phyloP scores from a whole-genome alignment of 1,140 invertebrate species.

The Drosophila bipectinata region DNA sequence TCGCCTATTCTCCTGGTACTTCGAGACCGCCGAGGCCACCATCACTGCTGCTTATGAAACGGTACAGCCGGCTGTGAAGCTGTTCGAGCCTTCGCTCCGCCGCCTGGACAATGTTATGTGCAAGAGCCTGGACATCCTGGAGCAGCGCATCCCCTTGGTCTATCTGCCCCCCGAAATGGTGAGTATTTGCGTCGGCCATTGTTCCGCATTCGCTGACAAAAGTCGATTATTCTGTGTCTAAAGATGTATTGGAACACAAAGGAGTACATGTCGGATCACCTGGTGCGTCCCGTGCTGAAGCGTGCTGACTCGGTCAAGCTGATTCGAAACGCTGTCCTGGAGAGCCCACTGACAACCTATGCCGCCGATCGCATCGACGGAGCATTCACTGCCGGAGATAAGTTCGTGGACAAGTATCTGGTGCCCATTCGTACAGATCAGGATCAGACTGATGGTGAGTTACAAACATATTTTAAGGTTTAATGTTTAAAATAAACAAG shows the following conservation, averaged over 20 bases:
- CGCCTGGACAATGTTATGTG: conserved; percentile 90
- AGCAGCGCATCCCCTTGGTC: conserved; percentile 90
- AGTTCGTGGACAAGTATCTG: conserved; percentile 92
- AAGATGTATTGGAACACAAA: conserved; percentile 91
- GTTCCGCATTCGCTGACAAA: conserved; percentile 42
- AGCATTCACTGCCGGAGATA: conserved; percentile 89
- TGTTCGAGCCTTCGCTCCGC: conserved; percentile 88
- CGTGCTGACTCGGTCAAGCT: conserved; percentile 91
- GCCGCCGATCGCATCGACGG: conserved; percentile 89
- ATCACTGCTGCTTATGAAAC: conserved; percentile 88
- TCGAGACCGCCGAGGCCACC: conserved; percentile 89
- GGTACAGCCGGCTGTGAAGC: conserved; percentile 87
- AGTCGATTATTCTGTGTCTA: conserved; percentile 56
- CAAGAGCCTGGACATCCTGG: conserved; percentile 90
- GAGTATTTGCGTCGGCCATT: conserved; percentile 69
- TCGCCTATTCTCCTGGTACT: conserved; percentile 88
- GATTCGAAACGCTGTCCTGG: conserved; percentile 87
- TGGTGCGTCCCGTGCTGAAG: conserved; percentile 88
- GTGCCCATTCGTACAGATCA: conserved; percentile 86
- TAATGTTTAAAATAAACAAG: too few relatives aligned
- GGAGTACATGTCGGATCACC: conserved; percentile 88
- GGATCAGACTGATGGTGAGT: conserved; percentile 86
- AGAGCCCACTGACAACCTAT: conserved; percentile 88
- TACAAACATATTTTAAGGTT: too few relatives aligned
- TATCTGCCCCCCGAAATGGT: conserved; percentile 91